Base-by-base conservation (phyloP, 2,888 invertebrate genomes). In the Drosophila hamatofila region DNA sequence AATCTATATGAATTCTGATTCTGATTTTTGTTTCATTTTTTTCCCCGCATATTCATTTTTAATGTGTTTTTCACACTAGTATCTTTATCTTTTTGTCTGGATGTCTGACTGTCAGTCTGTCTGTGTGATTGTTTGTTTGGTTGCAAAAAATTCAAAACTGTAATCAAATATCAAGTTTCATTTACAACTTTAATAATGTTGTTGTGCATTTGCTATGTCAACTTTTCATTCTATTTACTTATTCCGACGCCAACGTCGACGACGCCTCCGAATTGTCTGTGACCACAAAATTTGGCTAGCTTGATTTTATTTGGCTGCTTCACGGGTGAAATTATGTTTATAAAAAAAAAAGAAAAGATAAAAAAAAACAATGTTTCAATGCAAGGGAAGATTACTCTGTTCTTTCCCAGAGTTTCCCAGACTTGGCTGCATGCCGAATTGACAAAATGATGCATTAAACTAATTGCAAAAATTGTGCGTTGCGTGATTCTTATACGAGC, bases 231-330 rank as follows among this genome's bases (percentile, higher is more conserved):
- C n/a, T 12, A 37, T 25, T 41, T 52, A 11, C 27, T 35, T 27
- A 51, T 44, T 18, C 25, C 39, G 30, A 41, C 16, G 55, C 42
- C 7, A n/a, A 37, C 63, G 41, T 48, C n/a, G 27, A 48, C 27
- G 48, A 25, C 71, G 87, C 62, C 82, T 85, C 88, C 85, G 71
- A 71, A 81, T 81, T 89, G 88, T 89, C 88, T 86, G 71, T 70
- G 76, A 39, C 69, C 70, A 76, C 70, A 80, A 55, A 27, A 69
- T 25, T 64, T 68, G 58, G 16, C 35, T 58, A 9, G 35, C 37
- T 57, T 51, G 21, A 55, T 44, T 64, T 35, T 51, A 61, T 51
- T 65, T 78, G 78, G 72, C 81, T 23, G 21, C 21, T 37, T 41
- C 42, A 30, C 37, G 60, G 59, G 48, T 59, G 49, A 65, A 72